Conservation (phyloP, 2,797 vertebrate genomes). For the Anguilla marmorata region DNA sequence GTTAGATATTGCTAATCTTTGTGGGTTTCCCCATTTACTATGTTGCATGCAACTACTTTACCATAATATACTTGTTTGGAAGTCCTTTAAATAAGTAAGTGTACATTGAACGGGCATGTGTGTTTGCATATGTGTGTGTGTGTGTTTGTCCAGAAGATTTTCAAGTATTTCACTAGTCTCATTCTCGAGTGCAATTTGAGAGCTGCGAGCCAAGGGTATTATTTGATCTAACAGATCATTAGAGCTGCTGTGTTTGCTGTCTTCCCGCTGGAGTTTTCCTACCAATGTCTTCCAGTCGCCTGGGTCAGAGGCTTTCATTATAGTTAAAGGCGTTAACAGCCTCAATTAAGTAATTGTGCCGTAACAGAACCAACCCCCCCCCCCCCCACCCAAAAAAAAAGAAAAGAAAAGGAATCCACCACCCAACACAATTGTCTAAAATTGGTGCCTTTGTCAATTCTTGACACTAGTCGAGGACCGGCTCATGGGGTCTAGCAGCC, state of each 20-base stretch:
- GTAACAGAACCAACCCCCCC: neutral
- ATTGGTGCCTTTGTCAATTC: constrained; percentile 24
- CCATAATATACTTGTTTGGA: neutral
- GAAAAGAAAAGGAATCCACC: neutral
- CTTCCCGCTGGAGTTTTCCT: constrained; percentile 4
- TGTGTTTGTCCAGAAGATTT: neutral
- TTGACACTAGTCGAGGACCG: neutral
- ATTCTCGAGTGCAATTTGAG: neutral
- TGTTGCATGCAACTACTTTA: neutral
- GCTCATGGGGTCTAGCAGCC: neutral
- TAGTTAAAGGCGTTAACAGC: constrained; percentile 9
- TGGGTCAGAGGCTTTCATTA: constrained; percentile 25
- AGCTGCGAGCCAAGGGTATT: constrained; percentile 18
- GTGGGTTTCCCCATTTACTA: neutral
- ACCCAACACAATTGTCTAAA: constrained; percentile 11
- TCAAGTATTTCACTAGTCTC: neutral
- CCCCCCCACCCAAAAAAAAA: too few species aligned
- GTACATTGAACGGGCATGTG: neutral
- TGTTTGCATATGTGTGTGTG: neutral
- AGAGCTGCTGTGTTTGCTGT: constrained; percentile 1
- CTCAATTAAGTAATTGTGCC: constrained; percentile 23
- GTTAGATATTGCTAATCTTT: neutral
- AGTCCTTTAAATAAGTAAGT: neutral
- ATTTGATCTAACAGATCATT: constrained; percentile 23
- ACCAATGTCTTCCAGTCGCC: neutral